Evolutionary conservation across 2,888 invertebrate genomes (phyloP), one percentile per base, ranked within the genome.

Genomic region (Sycophila texana): DNA sequence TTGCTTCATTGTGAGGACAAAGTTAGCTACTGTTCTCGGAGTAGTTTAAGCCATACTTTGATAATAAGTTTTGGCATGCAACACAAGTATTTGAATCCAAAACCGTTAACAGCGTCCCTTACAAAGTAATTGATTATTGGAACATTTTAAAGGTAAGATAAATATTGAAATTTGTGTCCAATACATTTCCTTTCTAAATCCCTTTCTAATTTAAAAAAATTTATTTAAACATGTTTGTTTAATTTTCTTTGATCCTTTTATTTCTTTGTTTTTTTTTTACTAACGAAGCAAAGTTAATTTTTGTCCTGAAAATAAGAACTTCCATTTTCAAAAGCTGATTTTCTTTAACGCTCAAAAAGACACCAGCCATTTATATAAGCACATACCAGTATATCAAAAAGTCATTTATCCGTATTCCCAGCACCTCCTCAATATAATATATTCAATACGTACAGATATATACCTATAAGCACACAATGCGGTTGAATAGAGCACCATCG

Each of bases 41-140:
- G 68, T 55, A 30, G 68, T 68, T 68, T 57, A 39, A 68, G 57
- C 68, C 18, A 14, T 57, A 39, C 68, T 68, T 68, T 57, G 68
- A 68, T 30, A 57, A 39, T 18, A 39, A 63, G 63, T 63, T 63
- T 47, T 26, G 58, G 20, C 58, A 20, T 12, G 13, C 60, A 10
- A 39, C 39, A 39, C 39, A 39, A 39, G 39, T 39, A 39, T 39
- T 39, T 39, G 39, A 39, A 68, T 51, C 67, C 67, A 53, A 22
- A 67, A 61, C 61, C 2, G 61, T 61, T 61, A 61, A 30, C 16
- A 26, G 30, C 61, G 61, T 61, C 26, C 26, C 26, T 61, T 22
- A 14, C 61, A 30, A 26, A 16, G 26, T 30, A 16, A 16, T 16
- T 39, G 39, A 39, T 39, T 39, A 39, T 39, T 39, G 39, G 0